Evolutionary conservation across 2,888 invertebrate species (phyloP).

Genomic region (Blomia tropicalis): DNA sequence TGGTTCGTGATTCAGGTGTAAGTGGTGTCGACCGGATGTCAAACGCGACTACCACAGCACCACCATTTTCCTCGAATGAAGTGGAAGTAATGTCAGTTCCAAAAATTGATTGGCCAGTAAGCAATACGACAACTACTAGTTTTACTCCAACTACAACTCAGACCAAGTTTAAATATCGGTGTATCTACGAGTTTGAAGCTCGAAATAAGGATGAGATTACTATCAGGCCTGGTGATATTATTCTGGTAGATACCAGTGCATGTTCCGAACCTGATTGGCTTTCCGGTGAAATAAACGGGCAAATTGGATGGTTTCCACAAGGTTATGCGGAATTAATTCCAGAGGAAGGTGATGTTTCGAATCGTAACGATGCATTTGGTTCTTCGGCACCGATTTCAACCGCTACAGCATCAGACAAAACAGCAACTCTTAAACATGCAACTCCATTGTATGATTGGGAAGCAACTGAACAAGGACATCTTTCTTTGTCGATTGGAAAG

Average conservation of each 20-base stretch:
- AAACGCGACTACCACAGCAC: conserved; percentile 13
- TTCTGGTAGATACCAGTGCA: conserved; percentile 41
- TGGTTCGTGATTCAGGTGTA: conserved; percentile 5
- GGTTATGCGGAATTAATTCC: conserved; percentile 71
- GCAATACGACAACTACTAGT: neutral
- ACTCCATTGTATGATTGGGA: conserved; percentile 45
- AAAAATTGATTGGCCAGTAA: conserved; percentile 19
- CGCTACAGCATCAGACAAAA: neutral
- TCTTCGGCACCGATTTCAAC: neutral
- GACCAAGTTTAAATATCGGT: conserved; percentile 38
- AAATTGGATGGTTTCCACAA: conserved; percentile 90
- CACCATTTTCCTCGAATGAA: neutral
- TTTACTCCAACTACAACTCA: neutral
- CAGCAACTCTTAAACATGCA: neutral
- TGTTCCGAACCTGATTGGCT: conserved; percentile 94
- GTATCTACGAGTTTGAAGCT: conserved; percentile 82
- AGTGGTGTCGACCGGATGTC: conserved; percentile 8
- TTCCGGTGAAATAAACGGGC: conserved; percentile 74
- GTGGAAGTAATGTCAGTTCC: neutral
- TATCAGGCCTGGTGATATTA: conserved; percentile 80
- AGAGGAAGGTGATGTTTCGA: conserved; percentile 31
- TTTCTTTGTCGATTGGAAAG: conserved; percentile 48
- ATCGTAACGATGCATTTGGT: conserved; percentile 32
- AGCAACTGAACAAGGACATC: conserved; percentile 45
- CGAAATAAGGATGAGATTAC: conserved; percentile 81